phyloP scores from a whole-genome alignment of 2,113 vertebrate species.

The Ardeotis arabs region DNA sequence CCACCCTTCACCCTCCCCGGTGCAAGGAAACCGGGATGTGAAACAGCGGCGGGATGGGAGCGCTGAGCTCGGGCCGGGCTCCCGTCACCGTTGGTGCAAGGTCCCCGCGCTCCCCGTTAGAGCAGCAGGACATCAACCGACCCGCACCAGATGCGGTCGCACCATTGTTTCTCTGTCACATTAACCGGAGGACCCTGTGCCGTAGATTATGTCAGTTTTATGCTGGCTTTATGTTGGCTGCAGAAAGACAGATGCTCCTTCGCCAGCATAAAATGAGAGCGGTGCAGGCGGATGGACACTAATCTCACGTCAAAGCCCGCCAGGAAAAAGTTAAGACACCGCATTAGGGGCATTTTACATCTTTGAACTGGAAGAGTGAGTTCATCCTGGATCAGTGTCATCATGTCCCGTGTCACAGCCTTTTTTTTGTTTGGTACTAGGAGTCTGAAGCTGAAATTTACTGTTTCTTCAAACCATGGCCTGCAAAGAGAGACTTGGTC shows the following conservation, averaged over 20 bases:
- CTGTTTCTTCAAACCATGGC: neutral
- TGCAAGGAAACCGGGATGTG: neutral
- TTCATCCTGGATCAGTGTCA: neutral
- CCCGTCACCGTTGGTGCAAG: neutral
- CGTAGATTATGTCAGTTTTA: neutral
- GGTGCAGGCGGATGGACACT: conserved; percentile 2
- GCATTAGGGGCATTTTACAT: neutral
- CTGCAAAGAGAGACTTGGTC: neutral
- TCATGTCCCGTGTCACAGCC: neutral
- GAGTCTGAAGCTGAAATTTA: neutral
- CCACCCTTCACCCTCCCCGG: neutral
- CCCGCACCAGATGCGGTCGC: neutral
- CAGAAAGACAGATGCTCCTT: conserved; percentile 27
- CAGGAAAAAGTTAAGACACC: conserved; percentile 13
- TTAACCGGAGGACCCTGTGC: neutral
- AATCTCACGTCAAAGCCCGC: neutral
- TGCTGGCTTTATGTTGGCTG: neutral
- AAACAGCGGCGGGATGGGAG: neutral
- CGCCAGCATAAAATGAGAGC: neutral
- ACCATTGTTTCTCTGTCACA: neutral
- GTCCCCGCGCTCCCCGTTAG: neutral
- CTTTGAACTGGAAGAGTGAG: neutral
- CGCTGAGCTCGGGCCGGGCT: neutral
- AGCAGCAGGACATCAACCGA: neutral
- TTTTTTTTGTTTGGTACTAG: neutral